These are phyloP conservation scores for Homarus americanus DNA, from an alignment of 1,140 invertebrate species.

Conservation along the genomic window DNA sequence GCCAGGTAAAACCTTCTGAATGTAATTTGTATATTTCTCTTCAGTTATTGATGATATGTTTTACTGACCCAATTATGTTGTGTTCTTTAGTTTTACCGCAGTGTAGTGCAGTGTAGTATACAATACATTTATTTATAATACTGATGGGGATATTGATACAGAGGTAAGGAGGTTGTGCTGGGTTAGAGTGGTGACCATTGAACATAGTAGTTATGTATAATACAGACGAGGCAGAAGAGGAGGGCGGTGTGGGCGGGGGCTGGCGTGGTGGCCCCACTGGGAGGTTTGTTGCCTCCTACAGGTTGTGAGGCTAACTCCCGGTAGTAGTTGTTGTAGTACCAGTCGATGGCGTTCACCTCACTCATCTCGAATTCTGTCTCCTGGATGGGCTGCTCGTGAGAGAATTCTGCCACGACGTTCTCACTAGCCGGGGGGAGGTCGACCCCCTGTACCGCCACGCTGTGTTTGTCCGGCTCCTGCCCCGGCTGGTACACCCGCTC, in stretches of 20 bases:
- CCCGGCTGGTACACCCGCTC: constrained; percentile 32
- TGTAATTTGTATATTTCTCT: too few species aligned
- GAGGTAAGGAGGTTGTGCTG: background rate
- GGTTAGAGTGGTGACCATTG: background rate
- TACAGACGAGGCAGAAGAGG: background rate
- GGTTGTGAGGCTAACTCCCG: constrained; percentile 62
- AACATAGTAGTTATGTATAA: background rate
- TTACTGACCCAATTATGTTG: too few species aligned
- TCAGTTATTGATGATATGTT: too few species aligned
- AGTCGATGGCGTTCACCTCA: constrained; percentile 48
- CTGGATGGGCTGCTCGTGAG: background rate
- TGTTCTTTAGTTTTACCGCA: too few species aligned
- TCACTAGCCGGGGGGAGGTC: background rate
- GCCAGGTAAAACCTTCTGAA: too few species aligned
- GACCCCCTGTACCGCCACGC: background rate
- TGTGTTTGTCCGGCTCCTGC: background rate
- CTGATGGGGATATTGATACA: too few species aligned
- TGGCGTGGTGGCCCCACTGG: background rate
- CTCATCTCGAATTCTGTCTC: background rate
- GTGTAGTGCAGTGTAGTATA: too few species aligned
- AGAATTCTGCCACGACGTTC: too few species aligned
- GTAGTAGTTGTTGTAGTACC: constrained; percentile 74
- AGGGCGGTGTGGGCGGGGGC: background rate
- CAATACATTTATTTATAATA: background rate
- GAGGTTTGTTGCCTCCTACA: constrained; percentile 57